Percentiles rank a stretch among this genome's conserved stretches.
Conservation (phyloP, 2,888 invertebrate species). For the Tachina grossa region DNA sequence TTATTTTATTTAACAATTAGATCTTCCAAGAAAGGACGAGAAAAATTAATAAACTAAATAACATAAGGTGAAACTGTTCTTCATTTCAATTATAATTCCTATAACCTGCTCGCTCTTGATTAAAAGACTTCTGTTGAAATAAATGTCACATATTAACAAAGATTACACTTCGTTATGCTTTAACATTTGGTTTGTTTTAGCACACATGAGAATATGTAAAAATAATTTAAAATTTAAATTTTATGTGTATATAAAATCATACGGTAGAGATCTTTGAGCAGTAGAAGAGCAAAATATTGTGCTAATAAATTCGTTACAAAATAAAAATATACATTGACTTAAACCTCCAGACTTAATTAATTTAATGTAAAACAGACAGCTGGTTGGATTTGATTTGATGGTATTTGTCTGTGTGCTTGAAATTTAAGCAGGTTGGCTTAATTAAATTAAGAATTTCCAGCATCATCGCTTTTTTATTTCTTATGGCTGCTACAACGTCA, state of each 20-base stretch:
- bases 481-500: background rate
- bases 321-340: slow-evolving; percentile 8
- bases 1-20: no score
- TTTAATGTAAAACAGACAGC: slow-evolving; percentile 14
- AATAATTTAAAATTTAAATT: background rate
- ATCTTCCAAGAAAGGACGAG: no score
- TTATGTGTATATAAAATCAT: background rate
- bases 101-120: slow-evolving; percentile 14
- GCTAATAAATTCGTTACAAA: background rate
- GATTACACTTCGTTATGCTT: slow-evolving; percentile 35
- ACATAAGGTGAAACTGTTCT: no score
- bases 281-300: background rate
- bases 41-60: no score
- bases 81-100: background rate
- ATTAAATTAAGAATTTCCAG: slow-evolving; percentile 20
- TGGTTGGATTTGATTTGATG: slow-evolving; percentile 19
- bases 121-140: slow-evolving; percentile 35
- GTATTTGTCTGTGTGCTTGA: background rate
- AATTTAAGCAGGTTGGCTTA: slow-evolving; percentile 22
- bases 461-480: background rate
- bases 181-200: slow-evolving; percentile 1
- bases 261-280: background rate
- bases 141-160: slow-evolving; percentile 23
- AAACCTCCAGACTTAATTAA: slow-evolving; percentile 22
- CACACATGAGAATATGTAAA: background rate